Conservation (phyloP, 1,140 invertebrate genomes). For the Carcinoscorpius rotundicauda region DNA sequence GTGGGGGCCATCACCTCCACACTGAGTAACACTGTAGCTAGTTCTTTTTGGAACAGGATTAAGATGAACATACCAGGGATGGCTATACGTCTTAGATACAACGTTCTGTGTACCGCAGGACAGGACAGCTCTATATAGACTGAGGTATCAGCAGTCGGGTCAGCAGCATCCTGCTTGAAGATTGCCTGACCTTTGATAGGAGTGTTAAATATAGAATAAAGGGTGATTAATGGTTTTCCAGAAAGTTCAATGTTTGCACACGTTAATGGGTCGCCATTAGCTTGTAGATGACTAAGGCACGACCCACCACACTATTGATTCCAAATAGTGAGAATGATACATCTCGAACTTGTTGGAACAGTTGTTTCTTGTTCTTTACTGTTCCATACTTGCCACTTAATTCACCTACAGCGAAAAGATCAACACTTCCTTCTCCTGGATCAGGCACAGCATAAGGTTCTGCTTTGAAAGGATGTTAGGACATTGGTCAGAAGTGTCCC, state of each 20-base stretch:
- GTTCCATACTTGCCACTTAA: constrained; percentile 65
- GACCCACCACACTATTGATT: constrained; percentile 56
- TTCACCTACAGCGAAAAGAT: constrained; percentile 78
- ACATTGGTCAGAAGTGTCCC: constrained; percentile 31
- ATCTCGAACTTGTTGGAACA: constrained; percentile 42
- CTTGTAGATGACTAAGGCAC: constrained; percentile 63
- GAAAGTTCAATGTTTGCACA: constrained; percentile 38
- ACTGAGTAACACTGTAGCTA: constrained; percentile 38
- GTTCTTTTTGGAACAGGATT: constrained; percentile 43
- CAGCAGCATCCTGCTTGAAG: constrained; percentile 61
- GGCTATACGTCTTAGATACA: constrained; percentile 43
- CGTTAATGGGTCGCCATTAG: constrained; percentile 32
- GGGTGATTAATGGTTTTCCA: constrained; percentile 26
- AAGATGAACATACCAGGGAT: constrained; percentile 51
- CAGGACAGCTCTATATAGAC: constrained; percentile 31
- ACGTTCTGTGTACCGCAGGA: constrained; percentile 28
- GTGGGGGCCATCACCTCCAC: constrained; percentile 57
- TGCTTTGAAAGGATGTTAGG: constrained; percentile 17
- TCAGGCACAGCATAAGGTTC: constrained; percentile 7
- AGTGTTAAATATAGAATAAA: constrained; percentile 46
- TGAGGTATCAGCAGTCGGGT: constrained; percentile 66
- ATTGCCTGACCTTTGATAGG: constrained; percentile 78
- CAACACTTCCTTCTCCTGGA: constrained; percentile 46
- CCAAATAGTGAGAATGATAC: constrained; percentile 74
- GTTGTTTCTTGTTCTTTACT: constrained; percentile 21